Evolutionary conservation across 2,113 vertebrate genomes (phyloP).

Genomic region (Leucoraja erinaceus): DNA sequence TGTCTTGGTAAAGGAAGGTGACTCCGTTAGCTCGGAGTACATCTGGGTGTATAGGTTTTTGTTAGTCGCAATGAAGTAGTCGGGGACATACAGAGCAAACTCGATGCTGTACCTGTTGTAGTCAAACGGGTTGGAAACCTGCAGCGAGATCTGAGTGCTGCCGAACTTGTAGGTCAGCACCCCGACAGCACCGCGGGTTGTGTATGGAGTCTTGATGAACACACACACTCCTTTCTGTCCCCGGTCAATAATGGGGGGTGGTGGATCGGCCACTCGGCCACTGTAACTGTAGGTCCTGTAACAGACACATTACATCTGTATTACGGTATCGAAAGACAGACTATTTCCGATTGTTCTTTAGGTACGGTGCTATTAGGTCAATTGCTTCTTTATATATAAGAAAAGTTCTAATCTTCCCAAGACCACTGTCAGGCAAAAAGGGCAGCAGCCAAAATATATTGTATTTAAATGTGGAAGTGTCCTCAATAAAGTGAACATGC

Average conservation of each 20-base stretch:
- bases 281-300: slow-evolving; percentile 18
- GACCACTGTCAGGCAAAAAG: too few species aligned
- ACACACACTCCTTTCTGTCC: neutral
- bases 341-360: neutral
- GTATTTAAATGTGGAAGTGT: neutral
- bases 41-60: neutral
- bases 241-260: neutral
- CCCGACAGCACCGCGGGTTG: neutral
- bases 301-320: neutral
- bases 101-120: neutral
- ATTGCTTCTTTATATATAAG: too few species aligned
- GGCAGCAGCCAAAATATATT: neutral
- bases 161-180: neutral
- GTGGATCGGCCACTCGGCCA: neutral
- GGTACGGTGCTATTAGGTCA: neutral
- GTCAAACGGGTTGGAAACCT: slow-evolving; percentile 15
- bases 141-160: neutral
- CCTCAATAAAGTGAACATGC: neutral
- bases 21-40: neutral
- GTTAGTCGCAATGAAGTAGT: neutral
- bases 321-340: neutral
- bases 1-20: neutral
- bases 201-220: neutral
- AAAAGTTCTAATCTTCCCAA: too few species aligned
- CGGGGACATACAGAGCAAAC: neutral